Evolutionary conservation across 1,140 invertebrate genomes (phyloP), one percentile per base, ranked within the genome.

Genomic region (Leguminivora glycinivorella): DNA sequence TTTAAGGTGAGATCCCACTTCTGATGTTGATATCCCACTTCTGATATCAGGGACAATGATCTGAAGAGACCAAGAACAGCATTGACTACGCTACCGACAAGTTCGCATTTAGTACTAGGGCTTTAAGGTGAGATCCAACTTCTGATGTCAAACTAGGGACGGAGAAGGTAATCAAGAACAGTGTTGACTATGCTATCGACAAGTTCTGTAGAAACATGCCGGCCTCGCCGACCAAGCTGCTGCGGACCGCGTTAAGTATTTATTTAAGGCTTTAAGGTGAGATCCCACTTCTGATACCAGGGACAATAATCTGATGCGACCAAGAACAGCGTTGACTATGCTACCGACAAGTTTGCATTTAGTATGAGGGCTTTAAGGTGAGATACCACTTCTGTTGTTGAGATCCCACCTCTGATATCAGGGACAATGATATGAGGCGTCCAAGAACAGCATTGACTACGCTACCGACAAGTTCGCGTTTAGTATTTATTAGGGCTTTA

Each of bases 231-330:
- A 95, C 96, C 73, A 98, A 98, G 93, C 93, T 98, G 76, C 92
- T 98, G 70, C 95, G 96, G 82, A 95, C 95, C 69, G 97, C 97
- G 67, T 99, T 98, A 93, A 96, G 96, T 79, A 98, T 99, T n/a
- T n/a, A n/a, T n/a, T n/a, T 90, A 95, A 97, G 78, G 97, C 96
- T 76, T 93, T 97, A 81, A 94, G 93, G 93, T 94, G 72, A 31
- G 47, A 25, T 25, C 56, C 60, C 26, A 58, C 60, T n/a, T n/a
- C n/a, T n/a, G 4, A 58, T 70, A 6, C 22, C 95, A 94, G 69
- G 95, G 96, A 86, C n/a, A n/a, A n/a, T 96, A n/a, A n/a, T n/a
- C 94, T 72, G 95, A 96, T 86, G 96, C 96, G 84, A 94, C 94
- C 70, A 96, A 96, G 87, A 96, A 95, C 88, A 96, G 96, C 68